phyloP scores from a whole-genome alignment of 1,140 invertebrate species.

The Drosophila paulistorum region DNA sequence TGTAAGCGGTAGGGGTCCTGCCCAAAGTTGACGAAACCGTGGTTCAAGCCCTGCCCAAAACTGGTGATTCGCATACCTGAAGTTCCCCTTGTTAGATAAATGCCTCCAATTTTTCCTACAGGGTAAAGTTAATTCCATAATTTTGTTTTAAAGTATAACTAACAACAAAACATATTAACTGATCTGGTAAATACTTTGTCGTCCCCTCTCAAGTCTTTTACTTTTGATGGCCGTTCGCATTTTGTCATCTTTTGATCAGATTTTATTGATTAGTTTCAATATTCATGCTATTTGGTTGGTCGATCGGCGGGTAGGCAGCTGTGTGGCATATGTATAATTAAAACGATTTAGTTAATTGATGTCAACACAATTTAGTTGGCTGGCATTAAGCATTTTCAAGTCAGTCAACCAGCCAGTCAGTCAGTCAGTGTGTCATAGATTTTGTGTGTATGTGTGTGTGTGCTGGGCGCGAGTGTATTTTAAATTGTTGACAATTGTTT shows the following conservation, averaged over 20 bases:
- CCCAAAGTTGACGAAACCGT: too few species aligned
- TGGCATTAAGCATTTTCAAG: conserved; percentile 45
- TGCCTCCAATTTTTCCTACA: background rate
- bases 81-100: too few species aligned
- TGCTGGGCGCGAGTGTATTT: conserved; percentile 28
- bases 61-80: too few species aligned
- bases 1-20: too few species aligned
- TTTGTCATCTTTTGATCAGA: conserved; percentile 59
- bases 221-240: conserved; percentile 31
- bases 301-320: background rate
- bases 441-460: conserved; percentile 40
- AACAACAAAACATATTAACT: background rate
- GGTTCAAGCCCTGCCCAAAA: too few species aligned
- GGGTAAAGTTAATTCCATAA: background rate
- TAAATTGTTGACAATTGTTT: conserved; percentile 80
- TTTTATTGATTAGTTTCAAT: conserved; percentile 71
- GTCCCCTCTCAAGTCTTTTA: conserved; percentile 10
- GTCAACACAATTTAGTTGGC: conserved; percentile 55
- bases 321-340: conserved; percentile 52
- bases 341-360: conserved; percentile 75
- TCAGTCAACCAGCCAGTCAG: conserved; percentile 19
- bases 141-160: background rate
- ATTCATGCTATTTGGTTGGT: conserved; percentile 38
- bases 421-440: background rate
- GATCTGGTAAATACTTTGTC: conserved; percentile 25